Evolutionary conservation across 2,888 invertebrate species (phyloP).

Genomic region (Mystacides longicornis): DNA sequence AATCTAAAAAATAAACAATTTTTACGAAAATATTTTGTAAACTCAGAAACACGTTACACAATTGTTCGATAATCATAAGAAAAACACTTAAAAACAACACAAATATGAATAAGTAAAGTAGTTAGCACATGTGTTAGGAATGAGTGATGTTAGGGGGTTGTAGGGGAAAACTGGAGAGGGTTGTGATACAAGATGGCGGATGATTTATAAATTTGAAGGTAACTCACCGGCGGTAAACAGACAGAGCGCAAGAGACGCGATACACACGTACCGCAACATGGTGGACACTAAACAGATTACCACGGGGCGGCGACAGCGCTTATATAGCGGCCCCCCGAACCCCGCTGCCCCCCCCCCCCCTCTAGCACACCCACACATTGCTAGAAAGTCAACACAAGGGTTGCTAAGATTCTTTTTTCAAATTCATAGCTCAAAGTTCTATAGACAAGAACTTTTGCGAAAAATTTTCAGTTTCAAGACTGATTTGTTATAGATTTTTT

Average conservation of each 20-base stretch:
- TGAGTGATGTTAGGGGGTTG: neutral
- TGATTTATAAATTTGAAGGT: conserved; percentile 26
- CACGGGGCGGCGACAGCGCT: conserved; percentile 45
- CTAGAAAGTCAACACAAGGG: conserved; percentile 15
- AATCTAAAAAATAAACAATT: neutral
- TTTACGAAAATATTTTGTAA: neutral
- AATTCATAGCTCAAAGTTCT: no score
- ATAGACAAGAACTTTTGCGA: no score
- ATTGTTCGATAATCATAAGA: no score
- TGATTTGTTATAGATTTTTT: no score
- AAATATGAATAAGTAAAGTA: neutral
- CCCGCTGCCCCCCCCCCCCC: conserved; percentile 43
- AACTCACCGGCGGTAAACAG: conserved; percentile 51
- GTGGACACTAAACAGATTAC: conserved; percentile 53
- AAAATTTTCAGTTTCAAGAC: neutral
- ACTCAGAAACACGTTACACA: neutral
- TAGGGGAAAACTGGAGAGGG: conserved; percentile 1
- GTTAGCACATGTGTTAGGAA: neutral
- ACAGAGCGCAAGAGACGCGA: conserved; percentile 51
- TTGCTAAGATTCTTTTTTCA: conserved; percentile 14
- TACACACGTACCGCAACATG: conserved; percentile 53
- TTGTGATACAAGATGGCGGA: conserved; percentile 17
- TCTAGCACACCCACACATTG: neutral
- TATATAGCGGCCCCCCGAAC: conserved; percentile 51
- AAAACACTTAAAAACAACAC: neutral